These are phyloP conservation scores for Tetraodon nigroviridis DNA, from an alignment of 2,113 vertebrate genomes.

Conservation along the genomic window DNA sequence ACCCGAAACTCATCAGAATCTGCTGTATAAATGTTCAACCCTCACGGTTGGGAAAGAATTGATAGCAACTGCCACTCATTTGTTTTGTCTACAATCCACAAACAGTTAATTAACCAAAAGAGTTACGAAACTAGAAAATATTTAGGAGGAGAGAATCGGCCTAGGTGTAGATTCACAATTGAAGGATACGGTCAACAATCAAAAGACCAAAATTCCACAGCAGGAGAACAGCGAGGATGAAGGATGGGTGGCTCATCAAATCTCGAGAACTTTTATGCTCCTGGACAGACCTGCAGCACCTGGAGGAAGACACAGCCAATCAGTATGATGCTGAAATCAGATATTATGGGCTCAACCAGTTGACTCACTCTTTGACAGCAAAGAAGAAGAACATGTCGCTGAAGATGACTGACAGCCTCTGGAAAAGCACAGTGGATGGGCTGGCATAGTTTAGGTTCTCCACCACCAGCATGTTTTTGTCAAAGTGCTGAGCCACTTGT, in stretches of 20 bases:
- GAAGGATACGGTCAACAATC: constrained; percentile 96
- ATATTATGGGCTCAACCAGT: too few relatives aligned
- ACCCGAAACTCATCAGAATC: too few relatives aligned
- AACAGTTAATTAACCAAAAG: background rate
- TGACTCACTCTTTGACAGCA: constrained; percentile 85
- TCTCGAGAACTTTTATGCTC: constrained; percentile 76
- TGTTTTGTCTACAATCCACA: background rate
- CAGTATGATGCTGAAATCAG: background rate
- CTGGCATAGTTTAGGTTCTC: constrained; percentile 84
- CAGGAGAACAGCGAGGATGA: constrained; percentile 84
- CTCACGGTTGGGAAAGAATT: too few relatives aligned
- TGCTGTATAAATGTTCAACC: too few relatives aligned
- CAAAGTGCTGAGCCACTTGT: constrained; percentile 80
- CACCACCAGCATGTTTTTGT: constrained; percentile 83
- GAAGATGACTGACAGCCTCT: constrained; percentile 86
- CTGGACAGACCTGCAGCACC: constrained; percentile 83
- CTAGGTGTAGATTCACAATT: background rate
- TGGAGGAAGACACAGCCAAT: constrained; percentile 47
- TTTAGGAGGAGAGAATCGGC: background rate
- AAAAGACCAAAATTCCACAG: constrained; percentile 94
- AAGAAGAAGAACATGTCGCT: constrained; percentile 84
- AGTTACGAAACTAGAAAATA: too few relatives aligned
- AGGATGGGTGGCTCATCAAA: constrained; percentile 76
- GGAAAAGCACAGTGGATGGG: constrained; percentile 79
- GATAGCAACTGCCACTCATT: too few relatives aligned